phyloP scores from a whole-genome alignment of 1,140 invertebrate species.

The Pseudoatta argentina region DNA sequence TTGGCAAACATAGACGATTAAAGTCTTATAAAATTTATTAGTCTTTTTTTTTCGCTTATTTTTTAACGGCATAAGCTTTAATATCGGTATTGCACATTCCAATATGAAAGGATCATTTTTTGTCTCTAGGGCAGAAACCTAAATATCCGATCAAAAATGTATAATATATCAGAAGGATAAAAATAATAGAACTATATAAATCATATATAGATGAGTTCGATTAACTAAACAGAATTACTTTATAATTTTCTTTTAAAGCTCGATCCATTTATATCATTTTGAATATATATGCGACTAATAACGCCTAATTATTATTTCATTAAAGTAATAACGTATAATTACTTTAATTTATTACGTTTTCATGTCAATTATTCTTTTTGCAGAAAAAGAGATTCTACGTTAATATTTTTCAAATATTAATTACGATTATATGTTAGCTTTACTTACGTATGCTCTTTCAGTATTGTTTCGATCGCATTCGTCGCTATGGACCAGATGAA shows the following conservation, averaged over 20 bases:
- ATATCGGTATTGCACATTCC: slow-evolving; percentile 67
- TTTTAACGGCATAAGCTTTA: slow-evolving; percentile 54
- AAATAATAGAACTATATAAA: slow-evolving; percentile 11
- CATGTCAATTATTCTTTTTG: background rate
- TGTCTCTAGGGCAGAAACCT: slow-evolving; percentile 16
- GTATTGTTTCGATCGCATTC: slow-evolving; percentile 92
- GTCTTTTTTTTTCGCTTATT: slow-evolving; percentile 49
- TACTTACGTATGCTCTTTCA: slow-evolving; percentile 96
- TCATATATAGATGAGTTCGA: background rate
- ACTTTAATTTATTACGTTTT: background rate
- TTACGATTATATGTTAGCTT: background rate
- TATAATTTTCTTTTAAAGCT: background rate
- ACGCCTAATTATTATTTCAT: slow-evolving; percentile 5
- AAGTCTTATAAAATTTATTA: slow-evolving; percentile 61
- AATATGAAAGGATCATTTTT: slow-evolving; percentile 50
- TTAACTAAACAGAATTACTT: slow-evolving; percentile 22
- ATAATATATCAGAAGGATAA: slow-evolving; percentile 19
- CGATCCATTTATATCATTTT: background rate
- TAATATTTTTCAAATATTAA: background rate
- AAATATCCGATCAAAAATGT: slow-evolving; percentile 53
- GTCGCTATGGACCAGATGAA: slow-evolving; percentile 96
- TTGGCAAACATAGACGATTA: slow-evolving; percentile 33
- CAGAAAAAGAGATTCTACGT: background rate
- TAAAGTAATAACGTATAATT: background rate
- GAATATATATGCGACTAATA: background rate